Evolutionary conservation across 2,113 vertebrate genomes (phyloP).

Genomic region (Motacilla alba): DNA sequence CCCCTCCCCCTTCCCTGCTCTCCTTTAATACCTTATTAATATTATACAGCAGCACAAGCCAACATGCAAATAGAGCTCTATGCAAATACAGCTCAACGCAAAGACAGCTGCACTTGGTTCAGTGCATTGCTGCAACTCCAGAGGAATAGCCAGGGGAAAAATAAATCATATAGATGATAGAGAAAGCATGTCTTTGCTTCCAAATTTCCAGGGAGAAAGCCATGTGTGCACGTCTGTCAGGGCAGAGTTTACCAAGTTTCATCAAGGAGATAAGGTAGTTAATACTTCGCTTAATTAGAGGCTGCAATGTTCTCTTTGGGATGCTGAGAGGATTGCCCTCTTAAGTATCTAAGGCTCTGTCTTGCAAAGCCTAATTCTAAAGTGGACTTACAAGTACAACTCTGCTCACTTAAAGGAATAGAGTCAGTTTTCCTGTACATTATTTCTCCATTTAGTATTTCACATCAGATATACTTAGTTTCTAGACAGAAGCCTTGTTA

Average conservation of each 20-base stretch:
- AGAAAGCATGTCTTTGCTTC: constrained; percentile 21
- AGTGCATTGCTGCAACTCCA: neutral
- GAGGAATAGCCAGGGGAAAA: constrained; percentile 29
- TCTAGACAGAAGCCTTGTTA: constrained; percentile 19
- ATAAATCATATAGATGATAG: constrained; percentile 7
- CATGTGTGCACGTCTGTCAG: neutral
- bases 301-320: neutral
- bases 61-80: constrained; percentile 45
- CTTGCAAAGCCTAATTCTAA: constrained; percentile 10
- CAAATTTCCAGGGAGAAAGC: constrained; percentile 24
- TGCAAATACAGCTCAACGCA: constrained; percentile 11
- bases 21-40: constrained; percentile 58
- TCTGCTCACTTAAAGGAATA: neutral
- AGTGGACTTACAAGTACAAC: neutral
- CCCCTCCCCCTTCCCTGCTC: constrained; percentile 10
- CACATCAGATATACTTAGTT: neutral
- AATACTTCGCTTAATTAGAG: constrained; percentile 23
- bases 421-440: neutral
- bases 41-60: constrained; percentile 13
- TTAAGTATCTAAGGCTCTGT: neutral
- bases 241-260: constrained; percentile 19
- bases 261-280: constrained; percentile 31
- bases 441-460: neutral
- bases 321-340: neutral
- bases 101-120: constrained; percentile 35